Conservation (phyloP, 2,888 invertebrate species). For the Drosophila cyrtoloma region DNA sequence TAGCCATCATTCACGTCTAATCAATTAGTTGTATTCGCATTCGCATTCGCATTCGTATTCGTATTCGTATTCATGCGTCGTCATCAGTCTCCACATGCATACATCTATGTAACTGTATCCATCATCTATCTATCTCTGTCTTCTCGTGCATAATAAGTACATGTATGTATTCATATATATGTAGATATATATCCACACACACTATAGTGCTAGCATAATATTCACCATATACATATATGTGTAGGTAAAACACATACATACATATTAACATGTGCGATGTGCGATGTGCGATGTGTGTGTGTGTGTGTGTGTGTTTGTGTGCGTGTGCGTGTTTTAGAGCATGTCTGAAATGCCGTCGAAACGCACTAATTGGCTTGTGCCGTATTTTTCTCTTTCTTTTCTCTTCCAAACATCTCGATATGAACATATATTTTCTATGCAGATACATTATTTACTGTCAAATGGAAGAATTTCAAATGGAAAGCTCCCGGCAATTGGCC, state of each 20-base stretch:
- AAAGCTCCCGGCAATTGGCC: conserved; percentile 88
- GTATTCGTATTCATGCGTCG: conserved; percentile 31
- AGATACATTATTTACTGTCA: conserved; percentile 94
- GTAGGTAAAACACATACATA: conserved; percentile 14
- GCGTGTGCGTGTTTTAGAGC: conserved; percentile 68
- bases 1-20: conserved; percentile 20
- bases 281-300: background rate
- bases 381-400: conserved; percentile 56
- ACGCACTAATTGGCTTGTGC: conserved; percentile 76
- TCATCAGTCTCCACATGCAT: conserved; percentile 18
- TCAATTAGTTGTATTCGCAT: conserved; percentile 1
- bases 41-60: background rate
- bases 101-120: conserved; percentile 17
- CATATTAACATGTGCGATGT: conserved; percentile 9
- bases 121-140: conserved; percentile 54
- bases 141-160: conserved; percentile 47
- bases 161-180: conserved; percentile 13
- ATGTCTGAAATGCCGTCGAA: conserved; percentile 61
- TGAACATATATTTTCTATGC: conserved; percentile 74
- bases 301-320: conserved; percentile 15
- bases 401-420: conserved; percentile 58
- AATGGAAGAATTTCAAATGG: conserved; percentile 93
- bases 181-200: background rate
- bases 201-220: conserved; percentile 4
- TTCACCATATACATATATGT: background rate